These are phyloP conservation scores for Discoglossus pictus DNA, from an alignment of 2,797 vertebrate species.

Conservation along the genomic window DNA sequence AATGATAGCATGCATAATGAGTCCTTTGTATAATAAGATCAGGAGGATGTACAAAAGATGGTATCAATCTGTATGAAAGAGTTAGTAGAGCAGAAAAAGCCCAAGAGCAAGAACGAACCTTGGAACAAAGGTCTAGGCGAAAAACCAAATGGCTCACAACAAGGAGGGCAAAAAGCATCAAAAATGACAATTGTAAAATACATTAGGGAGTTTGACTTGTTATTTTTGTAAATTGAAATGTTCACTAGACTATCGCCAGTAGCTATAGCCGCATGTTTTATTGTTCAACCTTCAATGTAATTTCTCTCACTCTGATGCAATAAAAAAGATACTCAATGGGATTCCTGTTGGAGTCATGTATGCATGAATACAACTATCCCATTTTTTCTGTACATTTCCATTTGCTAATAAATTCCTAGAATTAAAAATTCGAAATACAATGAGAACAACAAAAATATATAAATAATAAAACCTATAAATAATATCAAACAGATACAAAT, in stretches of 20 bases:
- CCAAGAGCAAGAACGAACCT: background rate
- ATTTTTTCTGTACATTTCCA: no score
- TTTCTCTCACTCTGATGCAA: background rate
- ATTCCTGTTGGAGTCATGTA: background rate
- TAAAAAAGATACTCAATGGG: background rate
- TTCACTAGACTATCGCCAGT: constrained; percentile 4
- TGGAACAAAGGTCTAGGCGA: background rate
- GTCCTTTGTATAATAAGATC: background rate
- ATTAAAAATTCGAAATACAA: no score
- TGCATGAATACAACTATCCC: no score
- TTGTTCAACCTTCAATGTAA: background rate
- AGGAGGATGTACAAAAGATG: background rate
- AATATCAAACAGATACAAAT: no score
- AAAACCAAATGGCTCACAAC: constrained; percentile 19
- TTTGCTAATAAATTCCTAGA: no score
- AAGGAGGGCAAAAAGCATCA: constrained; percentile 8
- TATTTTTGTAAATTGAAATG: constrained; percentile 43
- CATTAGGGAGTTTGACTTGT: constrained; percentile 31
- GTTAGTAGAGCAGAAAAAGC: constrained; percentile 43
- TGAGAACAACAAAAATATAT: no score
- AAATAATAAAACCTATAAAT: no score
- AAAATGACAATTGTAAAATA: constrained; percentile 12
- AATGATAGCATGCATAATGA: no score
- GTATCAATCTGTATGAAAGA: background rate
- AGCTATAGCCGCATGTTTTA: constrained; percentile 12